Base-by-base conservation (phyloP, 2,797 vertebrate species). In the Microctenopoma lineatum region DNA sequence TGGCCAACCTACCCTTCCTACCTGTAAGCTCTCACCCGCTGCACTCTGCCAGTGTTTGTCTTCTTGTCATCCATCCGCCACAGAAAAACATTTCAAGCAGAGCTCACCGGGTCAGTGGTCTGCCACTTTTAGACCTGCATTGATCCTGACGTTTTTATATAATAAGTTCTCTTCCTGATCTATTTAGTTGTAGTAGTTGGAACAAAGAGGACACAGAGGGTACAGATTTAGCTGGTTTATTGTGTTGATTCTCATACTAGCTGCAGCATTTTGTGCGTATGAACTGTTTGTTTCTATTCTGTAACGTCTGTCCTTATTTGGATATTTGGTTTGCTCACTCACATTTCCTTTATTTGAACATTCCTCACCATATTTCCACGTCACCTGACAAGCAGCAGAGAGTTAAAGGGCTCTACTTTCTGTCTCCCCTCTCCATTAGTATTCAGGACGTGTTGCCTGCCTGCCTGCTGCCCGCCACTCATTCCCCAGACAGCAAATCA, bases 401-500 rank as follows among this genome's bases (percentile, higher is more conserved):
- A 53, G 60, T 64, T 71, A 75, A 59, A 75, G 80, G 62, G 71
- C 12, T 80, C 55, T 65, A 52, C 68, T 67, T 36, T 55, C 53
- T 15, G 21, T 60, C 59, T 66, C 63, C 12, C 50, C 67, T 74
- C 46, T 77, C 68, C 81, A 93, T 95, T 94, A 94, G 92, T 93
- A 94, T 94, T 93, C 92, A 87, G 81, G 77, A 84, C 75, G 81
- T 77, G 90, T 87, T 85, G 75, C 87, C 87, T 88, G 89, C 79
- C 66, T 76, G 84, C 78, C 76, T 81, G 84, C 89, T 91, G 90
- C 89, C 89, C 83, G 87, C 89, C 86, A 90, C 86, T 88, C 88
- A 73, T 79, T 91, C 92, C 93, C 93, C 87, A 90, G 90, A 91
- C 86, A 85, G 90, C 84, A 75, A 93, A 93, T 94, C 92, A 92